Percentiles rank a stretch among this genome's conserved stretches.
Conservation (phyloP, 1,140 invertebrate species). For the Meloidogyne hapla region DNA sequence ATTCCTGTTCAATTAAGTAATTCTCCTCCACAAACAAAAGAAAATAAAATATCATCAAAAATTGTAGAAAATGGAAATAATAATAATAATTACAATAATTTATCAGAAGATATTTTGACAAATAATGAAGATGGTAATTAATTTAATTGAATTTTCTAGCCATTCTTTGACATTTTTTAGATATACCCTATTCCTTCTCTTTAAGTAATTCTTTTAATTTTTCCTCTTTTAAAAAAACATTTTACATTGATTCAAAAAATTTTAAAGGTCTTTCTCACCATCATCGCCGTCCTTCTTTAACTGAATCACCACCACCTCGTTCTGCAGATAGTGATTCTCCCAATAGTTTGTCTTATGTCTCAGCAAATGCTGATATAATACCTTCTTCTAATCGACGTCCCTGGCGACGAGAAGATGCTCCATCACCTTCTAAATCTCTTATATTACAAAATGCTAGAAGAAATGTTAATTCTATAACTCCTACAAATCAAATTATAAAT, state of each 20-base stretch:
- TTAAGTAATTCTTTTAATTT: too few relatives aligned
- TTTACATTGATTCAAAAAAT: too few relatives aligned
- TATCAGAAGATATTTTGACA: background rate
- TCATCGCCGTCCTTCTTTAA: background rate
- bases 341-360: background rate
- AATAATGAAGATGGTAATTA: background rate
- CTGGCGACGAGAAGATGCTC: conserved; percentile 23
- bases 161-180: too few relatives aligned
- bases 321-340: background rate
- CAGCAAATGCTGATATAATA: background rate
- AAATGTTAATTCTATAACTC: background rate
- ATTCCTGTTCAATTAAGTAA: background rate
- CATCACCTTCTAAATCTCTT: conserved; percentile 20
- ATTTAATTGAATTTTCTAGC: background rate
- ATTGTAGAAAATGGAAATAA: too few relatives aligned
- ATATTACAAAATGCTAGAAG: background rate
- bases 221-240: background rate
- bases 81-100: background rate
- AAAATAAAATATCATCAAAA: background rate
- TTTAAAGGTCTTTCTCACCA: background rate
- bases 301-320: background rate
- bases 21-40: background rate
- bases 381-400: background rate
- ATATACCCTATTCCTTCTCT: too few relatives aligned
- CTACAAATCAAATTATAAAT: conserved; percentile 9